Evolutionary conservation across 2,888 invertebrate genomes (phyloP).

Genomic region (Watsonalla binaria): DNA sequence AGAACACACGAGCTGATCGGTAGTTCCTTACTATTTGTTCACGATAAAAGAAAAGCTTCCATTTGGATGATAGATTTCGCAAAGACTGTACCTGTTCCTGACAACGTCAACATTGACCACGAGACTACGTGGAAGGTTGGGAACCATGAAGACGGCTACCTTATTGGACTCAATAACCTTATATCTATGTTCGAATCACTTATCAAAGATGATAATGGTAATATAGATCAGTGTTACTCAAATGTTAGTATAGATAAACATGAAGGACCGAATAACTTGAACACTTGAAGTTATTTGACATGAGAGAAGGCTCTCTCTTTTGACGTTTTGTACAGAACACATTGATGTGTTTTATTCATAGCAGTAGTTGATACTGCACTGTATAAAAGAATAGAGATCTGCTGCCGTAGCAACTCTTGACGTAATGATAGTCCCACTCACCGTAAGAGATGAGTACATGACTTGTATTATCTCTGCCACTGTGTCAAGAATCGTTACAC

Average conservation of each 20-base stretch:
- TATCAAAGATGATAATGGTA: slow-evolving; percentile 65
- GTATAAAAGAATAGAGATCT: slow-evolving; percentile 21
- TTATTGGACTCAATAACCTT: slow-evolving; percentile 94
- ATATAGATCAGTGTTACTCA: slow-evolving; percentile 56
- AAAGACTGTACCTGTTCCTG: slow-evolving; percentile 91
- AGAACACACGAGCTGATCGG: slow-evolving; percentile 95
- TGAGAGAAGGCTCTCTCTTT: slow-evolving; percentile 28
- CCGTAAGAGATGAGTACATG: no score
- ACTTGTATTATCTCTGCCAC: no score
- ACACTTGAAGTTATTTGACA: slow-evolving; percentile 54
- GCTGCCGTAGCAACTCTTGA: slow-evolving; percentile 20
- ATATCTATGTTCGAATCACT: slow-evolving; percentile 89
- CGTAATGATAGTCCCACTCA: slow-evolving; percentile 18
- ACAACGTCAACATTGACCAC: slow-evolving; percentile 86
- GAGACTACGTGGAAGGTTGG: slow-evolving; percentile 93
- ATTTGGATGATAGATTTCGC: slow-evolving; percentile 99
- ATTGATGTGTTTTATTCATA: slow-evolving; percentile 30
- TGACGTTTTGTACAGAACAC: slow-evolving; percentile 33
- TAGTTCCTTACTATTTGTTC: slow-evolving; percentile 96
- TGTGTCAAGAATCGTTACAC: no score
- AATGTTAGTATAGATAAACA: slow-evolving; percentile 56
- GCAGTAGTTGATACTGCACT: slow-evolving; percentile 33
- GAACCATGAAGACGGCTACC: slow-evolving; percentile 97
- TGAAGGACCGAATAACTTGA: slow-evolving; percentile 59
- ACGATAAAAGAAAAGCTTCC: slow-evolving; percentile 91